Conservation (phyloP, 2,888 invertebrate species). For the Homarus gammarus region DNA sequence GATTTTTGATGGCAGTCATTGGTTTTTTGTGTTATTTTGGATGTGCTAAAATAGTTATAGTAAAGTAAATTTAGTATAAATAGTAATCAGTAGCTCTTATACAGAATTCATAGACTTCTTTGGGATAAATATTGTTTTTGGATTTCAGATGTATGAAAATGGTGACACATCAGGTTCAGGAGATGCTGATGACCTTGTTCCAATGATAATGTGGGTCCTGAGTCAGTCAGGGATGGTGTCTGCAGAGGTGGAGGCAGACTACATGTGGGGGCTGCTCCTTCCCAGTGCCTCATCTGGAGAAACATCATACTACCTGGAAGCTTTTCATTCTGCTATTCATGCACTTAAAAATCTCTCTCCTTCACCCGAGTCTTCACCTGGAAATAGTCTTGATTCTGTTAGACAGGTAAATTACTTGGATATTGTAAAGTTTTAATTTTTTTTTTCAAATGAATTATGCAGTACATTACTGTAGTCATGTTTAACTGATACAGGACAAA, state of each 20-base stretch:
- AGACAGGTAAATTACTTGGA: conserved; percentile 53
- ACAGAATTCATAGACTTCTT: background rate
- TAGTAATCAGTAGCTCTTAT: background rate
- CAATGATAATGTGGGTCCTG: conserved; percentile 93
- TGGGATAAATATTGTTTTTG: background rate
- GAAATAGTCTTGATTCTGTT: conserved; percentile 72
- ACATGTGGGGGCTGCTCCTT: conserved; percentile 96
- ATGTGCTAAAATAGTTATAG: too few species aligned
- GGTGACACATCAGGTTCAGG: conserved; percentile 55
- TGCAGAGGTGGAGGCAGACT: conserved; percentile 96
- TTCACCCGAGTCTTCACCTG: conserved; percentile 76
- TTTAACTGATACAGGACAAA: too few species aligned
- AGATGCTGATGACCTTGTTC: conserved; percentile 93
- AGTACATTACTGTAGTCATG: too few species aligned
- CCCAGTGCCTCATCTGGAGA: conserved; percentile 94
- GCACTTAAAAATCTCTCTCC: conserved; percentile 86
- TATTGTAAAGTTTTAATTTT: background rate
- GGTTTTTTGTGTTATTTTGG: too few species aligned
- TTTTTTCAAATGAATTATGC: too few species aligned
- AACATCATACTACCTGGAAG: conserved; percentile 96
- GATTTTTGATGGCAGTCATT: too few species aligned
- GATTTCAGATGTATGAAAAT: conserved; percentile 69
- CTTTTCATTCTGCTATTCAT: conserved; percentile 94
- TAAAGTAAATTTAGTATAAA: too few species aligned
- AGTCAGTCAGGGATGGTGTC: conserved; percentile 93